phyloP scores from a whole-genome alignment of 2,797 vertebrate genomes.

The Sebastes iracundus region DNA sequence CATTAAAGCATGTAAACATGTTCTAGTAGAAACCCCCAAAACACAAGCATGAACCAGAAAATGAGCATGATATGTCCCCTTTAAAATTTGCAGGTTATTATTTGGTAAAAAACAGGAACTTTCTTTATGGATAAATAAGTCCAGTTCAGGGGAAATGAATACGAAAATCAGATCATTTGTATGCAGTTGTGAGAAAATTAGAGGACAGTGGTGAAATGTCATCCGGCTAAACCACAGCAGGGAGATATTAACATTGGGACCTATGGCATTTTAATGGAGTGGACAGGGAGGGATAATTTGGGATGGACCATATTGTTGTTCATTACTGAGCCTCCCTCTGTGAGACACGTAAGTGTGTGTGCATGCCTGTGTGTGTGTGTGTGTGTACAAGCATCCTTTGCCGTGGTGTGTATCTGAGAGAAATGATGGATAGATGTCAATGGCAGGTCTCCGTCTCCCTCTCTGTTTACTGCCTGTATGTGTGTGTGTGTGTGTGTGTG shows the following conservation, averaged over 20 bases:
- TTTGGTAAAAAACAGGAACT: not conserved
- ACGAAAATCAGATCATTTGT: not conserved
- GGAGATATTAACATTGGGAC: constrained; percentile 61
- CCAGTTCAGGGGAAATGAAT: not conserved
- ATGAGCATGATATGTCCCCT: not conserved
- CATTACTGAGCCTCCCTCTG: constrained; percentile 58
- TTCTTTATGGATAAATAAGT: not conserved
- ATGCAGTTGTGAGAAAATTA: constrained; percentile 12
- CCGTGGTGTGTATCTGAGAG: constrained; percentile 11
- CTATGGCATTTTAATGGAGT: constrained; percentile 75
- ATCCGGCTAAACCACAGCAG: constrained; percentile 32
- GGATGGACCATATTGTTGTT: constrained; percentile 63
- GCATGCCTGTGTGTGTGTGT: not conserved
- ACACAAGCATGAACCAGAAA: not conserved
- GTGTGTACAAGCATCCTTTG: constrained; percentile 4
- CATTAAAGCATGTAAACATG: not conserved
- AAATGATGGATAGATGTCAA: constrained; percentile 79
- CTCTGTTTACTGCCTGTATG: constrained; percentile 11
- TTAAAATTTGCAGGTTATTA: not conserved
- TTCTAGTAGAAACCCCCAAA: not conserved
- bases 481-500: constrained; percentile 26
- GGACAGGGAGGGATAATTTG: constrained; percentile 62
- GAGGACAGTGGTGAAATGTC: constrained; percentile 38
- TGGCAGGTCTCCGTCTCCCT: constrained; percentile 52
- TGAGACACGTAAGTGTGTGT: constrained; percentile 10